Evolutionary conservation across 2,888 invertebrate genomes (phyloP).

Genomic region (Nemotelus pantherinus): DNA sequence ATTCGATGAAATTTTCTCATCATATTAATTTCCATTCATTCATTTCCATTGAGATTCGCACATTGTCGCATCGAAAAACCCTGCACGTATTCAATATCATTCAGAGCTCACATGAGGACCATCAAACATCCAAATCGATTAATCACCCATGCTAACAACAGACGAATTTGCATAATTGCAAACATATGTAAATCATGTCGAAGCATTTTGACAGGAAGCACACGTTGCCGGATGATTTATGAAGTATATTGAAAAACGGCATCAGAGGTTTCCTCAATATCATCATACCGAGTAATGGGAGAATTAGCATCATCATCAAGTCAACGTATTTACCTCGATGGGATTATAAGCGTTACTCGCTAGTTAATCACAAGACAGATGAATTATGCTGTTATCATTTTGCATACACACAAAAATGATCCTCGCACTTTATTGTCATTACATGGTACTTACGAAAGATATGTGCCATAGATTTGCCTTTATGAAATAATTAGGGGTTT

Average conservation of each 20-base stretch:
- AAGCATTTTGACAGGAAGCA: constrained; percentile 59
- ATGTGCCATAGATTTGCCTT: constrained; percentile 5
- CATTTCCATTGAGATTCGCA: constrained; percentile 20
- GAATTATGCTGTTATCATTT: not conserved
- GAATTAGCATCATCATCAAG: constrained; percentile 1
- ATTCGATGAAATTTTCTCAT: not conserved
- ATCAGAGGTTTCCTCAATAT: not conserved
- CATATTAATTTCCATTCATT: constrained; percentile 31
- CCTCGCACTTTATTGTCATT: constrained; percentile 35
- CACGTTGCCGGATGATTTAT: constrained; percentile 58
- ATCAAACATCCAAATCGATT: constrained; percentile 16
- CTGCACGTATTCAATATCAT: not conserved
- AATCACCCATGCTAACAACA: constrained; percentile 33
- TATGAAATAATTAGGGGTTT: constrained; percentile 39
- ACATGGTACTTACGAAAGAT: constrained; percentile 36
- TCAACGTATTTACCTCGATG: constrained; percentile 4
- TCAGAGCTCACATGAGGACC: too few relatives aligned
- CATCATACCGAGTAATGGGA: not conserved
- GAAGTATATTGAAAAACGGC: constrained; percentile 7
- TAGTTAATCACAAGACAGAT: not conserved
- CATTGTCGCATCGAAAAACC: constrained; percentile 6
- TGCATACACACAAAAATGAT: constrained; percentile 11
- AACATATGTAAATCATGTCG: constrained; percentile 45
- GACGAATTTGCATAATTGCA: constrained; percentile 47
- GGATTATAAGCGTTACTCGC: not conserved